Evolutionary conservation across 2,888 invertebrate species (phyloP).

Genomic region (Diarsia dahlii): DNA sequence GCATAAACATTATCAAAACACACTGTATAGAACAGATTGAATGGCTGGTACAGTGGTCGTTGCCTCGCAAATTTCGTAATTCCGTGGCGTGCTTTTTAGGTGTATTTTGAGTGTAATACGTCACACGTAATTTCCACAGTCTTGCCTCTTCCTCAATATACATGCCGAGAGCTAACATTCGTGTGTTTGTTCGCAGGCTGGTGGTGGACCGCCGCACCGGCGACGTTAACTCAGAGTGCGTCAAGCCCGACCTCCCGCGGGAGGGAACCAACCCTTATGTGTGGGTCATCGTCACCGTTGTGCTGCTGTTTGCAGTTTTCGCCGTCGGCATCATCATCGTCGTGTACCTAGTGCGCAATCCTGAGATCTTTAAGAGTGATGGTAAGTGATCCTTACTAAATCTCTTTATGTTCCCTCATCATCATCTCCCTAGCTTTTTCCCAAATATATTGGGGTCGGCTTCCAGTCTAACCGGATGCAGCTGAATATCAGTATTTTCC

Average conservation of each 20-base stretch:
- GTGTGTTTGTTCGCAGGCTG: constrained; percentile 65
- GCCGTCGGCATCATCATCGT: constrained; percentile 69
- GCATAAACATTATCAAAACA: not conserved
- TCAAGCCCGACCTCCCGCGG: constrained; percentile 63
- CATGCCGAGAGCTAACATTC: not conserved
- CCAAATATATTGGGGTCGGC: too few species aligned
- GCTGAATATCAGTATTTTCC: too few species aligned
- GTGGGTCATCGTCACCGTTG: constrained; percentile 73
- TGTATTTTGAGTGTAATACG: not conserved
- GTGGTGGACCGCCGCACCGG: constrained; percentile 68
- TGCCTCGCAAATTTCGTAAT: not conserved
- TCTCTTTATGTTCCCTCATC: not conserved
- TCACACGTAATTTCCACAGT: not conserved
- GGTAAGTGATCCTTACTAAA: constrained; percentile 56
- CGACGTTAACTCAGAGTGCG: constrained; percentile 74
- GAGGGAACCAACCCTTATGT: constrained; percentile 68
- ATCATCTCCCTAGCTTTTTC: too few species aligned
- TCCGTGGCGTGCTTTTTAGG: not conserved
- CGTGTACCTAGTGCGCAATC: constrained; percentile 72
- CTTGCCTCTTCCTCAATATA: not conserved
- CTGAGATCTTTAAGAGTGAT: constrained; percentile 75
- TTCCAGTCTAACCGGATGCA: too few species aligned
- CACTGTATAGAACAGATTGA: not conserved
- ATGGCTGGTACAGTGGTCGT: not conserved
- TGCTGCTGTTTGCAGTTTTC: constrained; percentile 67